Evolutionary conservation across 2,888 invertebrate species (phyloP).

Genomic region (Apodemia duryi): DNA sequence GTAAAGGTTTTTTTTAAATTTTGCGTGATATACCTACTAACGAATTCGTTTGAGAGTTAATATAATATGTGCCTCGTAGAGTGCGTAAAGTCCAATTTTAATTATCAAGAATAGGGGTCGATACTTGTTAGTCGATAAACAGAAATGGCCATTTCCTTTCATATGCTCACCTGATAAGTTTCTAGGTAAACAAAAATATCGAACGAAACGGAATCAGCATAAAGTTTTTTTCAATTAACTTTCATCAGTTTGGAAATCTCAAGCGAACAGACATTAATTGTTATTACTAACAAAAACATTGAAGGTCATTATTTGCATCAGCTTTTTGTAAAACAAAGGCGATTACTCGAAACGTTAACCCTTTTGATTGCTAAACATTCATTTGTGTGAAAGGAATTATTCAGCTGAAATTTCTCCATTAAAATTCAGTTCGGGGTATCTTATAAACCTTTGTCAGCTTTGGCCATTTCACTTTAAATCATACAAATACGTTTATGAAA

Average conservation of each 20-base stretch:
- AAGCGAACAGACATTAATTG: neutral
- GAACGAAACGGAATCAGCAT: too few relatives aligned
- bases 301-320: slow-evolving; percentile 3
- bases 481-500: neutral
- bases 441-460: slow-evolving; percentile 3
- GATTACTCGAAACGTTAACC: slow-evolving; percentile 18
- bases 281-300: neutral
- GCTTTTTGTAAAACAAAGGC: slow-evolving; percentile 6
- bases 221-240: neutral
- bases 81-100: too few relatives aligned
- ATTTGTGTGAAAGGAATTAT: slow-evolving; percentile 14
- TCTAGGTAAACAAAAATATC: too few relatives aligned
- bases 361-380: slow-evolving; percentile 22
- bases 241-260: neutral
- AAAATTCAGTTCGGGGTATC: slow-evolving; percentile 12
- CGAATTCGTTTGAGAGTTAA: too few relatives aligned
- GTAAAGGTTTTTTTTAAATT: too few relatives aligned
- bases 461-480: neutral
- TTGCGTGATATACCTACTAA: too few relatives aligned
- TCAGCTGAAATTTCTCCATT: slow-evolving; percentile 10
- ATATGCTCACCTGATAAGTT: too few relatives aligned
- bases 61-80: too few relatives aligned
- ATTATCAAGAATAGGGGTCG: too few relatives aligned
- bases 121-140: too few relatives aligned
- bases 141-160: too few relatives aligned